Evolutionary conservation across 2,797 vertebrate genomes (phyloP), one percentile per base, ranked within the genome.

Genomic region (Gephyroberyx darwinii): DNA sequence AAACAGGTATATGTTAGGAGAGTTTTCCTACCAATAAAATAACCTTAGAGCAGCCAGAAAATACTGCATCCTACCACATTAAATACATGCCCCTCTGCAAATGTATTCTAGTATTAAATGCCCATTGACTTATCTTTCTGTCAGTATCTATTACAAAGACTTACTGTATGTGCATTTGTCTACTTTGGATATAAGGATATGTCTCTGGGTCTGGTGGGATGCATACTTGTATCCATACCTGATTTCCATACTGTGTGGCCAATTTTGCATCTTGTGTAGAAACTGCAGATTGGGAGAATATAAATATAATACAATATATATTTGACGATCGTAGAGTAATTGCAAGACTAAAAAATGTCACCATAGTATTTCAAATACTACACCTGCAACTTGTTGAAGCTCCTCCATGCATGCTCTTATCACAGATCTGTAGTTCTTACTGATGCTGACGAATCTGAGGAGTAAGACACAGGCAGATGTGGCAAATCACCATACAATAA

Each of bases 381-480:
- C 84, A 97, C 96, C 88, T 83, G 96, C 95, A 71, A 92, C 90
- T 70, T 96, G 95, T 72, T 96, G 96, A 85, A 98, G 95, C 83
- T 99, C 98, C 71, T 98, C 96, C 95, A 99, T 97, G 71, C 96
- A 97, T 5, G 98, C 98, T 83, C 96, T 91, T 47, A 99, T 96
- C 69, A 99, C 96, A 0, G 98, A 99, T 13, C 98, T 94, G 84
- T 99, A 99, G 90, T 96, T 96, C 91, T 97, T 98, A 90, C 98
- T 99, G 75, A 98, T 95, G 89, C 95, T 95, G 87, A 97, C 95
- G 84, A 98, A 95, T 26, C 98, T 99, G 86, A 33, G 52, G 22
- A 68, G 17, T 5, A 65, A 71, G 43, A 65, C 8, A 69, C 2
- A 45, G 22, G 62, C 4, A 64, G 5, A 14, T 9, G 53, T 19